These are phyloP conservation scores for Trinectes maculatus DNA, from an alignment of 2,113 vertebrate genomes.

Conservation along the genomic window DNA sequence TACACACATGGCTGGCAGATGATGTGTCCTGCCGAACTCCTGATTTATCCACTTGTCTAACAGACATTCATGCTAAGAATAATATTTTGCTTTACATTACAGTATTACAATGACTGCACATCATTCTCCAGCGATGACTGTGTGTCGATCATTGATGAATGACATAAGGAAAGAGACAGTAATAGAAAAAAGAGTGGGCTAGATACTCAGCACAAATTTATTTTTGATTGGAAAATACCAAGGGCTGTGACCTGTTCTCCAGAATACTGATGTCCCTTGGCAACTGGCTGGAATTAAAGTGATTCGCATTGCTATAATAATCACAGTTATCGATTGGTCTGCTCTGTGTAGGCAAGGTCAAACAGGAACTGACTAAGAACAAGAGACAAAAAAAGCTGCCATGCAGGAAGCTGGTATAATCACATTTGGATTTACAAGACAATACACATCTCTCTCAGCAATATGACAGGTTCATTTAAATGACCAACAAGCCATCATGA, in stretches of 20 bases:
- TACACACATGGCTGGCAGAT: too few relatives aligned
- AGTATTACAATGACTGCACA: neutral
- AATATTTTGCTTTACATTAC: neutral
- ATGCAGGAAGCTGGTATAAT: conserved; percentile 48
- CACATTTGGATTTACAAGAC: conserved; percentile 45
- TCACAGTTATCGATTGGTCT: conserved; percentile 63
- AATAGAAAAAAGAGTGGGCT: neutral
- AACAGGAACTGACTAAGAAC: conserved; percentile 31
- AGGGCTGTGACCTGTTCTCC: conserved; percentile 39
- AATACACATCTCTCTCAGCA: conserved; percentile 25
- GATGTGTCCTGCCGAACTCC: too few relatives aligned
- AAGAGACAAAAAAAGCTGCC: conserved; percentile 13
- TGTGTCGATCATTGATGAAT: neutral
- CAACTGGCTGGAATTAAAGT: conserved; percentile 60
- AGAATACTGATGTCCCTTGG: conserved; percentile 56
- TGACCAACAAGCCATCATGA: neutral
- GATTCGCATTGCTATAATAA: conserved; percentile 66
- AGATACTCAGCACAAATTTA: conserved; percentile 28
- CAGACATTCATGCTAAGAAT: too few relatives aligned
- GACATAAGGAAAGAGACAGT: neutral
- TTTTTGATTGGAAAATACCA: conserved; percentile 38
- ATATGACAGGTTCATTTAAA: conserved; percentile 5
- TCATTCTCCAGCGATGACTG: neutral
- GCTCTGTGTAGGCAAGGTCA: conserved; percentile 59
- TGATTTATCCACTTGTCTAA: too few relatives aligned